Conservation (phyloP, 2,888 invertebrate species). For the Lithophane semibrunnea region DNA sequence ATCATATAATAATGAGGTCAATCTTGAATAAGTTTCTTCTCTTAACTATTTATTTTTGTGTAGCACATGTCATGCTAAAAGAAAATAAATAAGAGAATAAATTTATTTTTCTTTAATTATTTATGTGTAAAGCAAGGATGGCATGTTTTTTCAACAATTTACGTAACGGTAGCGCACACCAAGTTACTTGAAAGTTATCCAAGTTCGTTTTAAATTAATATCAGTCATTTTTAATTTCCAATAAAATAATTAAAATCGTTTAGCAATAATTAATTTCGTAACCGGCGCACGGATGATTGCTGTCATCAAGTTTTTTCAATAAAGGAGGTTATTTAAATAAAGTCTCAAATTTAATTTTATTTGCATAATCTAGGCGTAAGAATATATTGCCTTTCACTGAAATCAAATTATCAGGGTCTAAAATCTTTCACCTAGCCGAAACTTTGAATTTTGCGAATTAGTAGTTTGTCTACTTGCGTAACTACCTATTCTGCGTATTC, state of each 20-base stretch:
- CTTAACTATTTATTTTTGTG: not conserved
- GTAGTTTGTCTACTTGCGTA: not conserved
- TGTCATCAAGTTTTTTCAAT: conserved; percentile 33
- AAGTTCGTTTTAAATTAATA: not conserved
- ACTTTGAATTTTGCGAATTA: not conserved
- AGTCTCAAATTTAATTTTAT: conserved; percentile 36
- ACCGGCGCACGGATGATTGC: conserved; percentile 20
- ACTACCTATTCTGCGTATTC: not conserved
- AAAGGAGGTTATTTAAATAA: conserved; percentile 27
- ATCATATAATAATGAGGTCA: too few species aligned
- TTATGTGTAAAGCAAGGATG: not conserved
- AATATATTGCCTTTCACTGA: conserved; percentile 41
- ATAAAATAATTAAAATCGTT: conserved; percentile 14
- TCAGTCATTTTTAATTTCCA: not conserved
- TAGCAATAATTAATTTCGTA: conserved; percentile 41
- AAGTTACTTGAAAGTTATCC: conserved; percentile 35
- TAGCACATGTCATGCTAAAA: not conserved
- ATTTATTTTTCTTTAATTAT: not conserved
- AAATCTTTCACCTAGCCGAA: conserved; percentile 7
- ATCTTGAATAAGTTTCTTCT: not conserved
- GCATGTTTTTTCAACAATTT: not conserved
- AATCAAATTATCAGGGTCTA: not conserved
- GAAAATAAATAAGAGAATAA: not conserved
- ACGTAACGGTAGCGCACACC: not conserved
- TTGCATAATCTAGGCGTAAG: conserved; percentile 37